Conservation (phyloP, 2,113 vertebrate genomes). For the Leucopternis melanops region DNA sequence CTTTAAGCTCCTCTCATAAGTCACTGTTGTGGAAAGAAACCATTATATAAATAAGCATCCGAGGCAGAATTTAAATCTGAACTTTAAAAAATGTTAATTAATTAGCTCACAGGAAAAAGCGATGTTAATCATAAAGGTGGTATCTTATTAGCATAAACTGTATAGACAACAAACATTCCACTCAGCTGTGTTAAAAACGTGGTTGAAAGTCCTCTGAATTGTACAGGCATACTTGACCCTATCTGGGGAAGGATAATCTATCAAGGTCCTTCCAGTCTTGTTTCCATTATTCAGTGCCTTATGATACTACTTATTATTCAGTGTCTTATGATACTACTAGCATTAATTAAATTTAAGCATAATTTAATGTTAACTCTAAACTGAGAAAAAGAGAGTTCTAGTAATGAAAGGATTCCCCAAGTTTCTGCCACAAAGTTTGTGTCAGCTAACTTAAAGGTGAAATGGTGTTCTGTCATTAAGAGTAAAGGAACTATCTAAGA, state of each 20-base stretch:
- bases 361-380: background rate
- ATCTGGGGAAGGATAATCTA: background rate
- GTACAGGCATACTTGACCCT: background rate
- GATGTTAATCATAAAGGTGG: background rate
- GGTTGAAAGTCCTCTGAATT: background rate
- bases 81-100: constrained; percentile 37
- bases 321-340: background rate
- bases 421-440: background rate
- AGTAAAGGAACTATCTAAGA: background rate
- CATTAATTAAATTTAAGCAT: background rate
- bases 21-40: background rate
- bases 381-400: background rate
- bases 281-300: background rate
- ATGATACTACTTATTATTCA: background rate
- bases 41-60: background rate
- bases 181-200: background rate
- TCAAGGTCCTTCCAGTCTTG: background rate
- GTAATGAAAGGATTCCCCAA: background rate
- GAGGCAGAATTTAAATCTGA: background rate
- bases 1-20: background rate
- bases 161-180: background rate
- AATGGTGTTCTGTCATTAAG: background rate
- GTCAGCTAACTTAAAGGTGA: background rate
- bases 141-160: background rate
- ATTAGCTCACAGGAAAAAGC: background rate